Percentiles rank a stretch among this genome's conserved stretches.
phyloP scores from a whole-genome alignment of 2,113 vertebrate genomes.

The Corythornis cristatus region DNA sequence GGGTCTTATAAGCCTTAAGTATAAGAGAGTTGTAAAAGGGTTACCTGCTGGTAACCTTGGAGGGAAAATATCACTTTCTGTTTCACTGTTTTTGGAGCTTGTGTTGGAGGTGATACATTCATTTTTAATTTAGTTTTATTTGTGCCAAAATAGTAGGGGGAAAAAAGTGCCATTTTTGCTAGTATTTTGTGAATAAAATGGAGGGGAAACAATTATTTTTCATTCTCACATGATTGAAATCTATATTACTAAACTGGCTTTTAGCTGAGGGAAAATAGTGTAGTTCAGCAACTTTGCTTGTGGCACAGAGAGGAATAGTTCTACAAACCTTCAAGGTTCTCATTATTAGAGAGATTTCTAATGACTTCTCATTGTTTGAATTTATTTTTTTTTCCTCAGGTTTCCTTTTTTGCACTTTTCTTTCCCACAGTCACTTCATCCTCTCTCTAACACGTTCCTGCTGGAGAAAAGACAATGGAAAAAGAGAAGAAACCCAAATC shows the following conservation, averaged over 20 bases:
- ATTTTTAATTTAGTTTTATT: not conserved
- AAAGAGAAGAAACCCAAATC: not conserved
- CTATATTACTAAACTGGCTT: not conserved
- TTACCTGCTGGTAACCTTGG: not conserved
- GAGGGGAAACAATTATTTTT: not conserved
- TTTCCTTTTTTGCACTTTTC: not conserved
- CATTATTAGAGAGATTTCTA: not conserved
- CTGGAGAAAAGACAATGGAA: not conserved
- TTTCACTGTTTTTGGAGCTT: not conserved
- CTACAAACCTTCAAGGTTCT: not conserved
- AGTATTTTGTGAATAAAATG: not conserved
- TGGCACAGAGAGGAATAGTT: not conserved
- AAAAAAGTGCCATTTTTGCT: not conserved
- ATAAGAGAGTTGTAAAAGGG: no score
- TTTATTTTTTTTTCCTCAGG: not conserved
- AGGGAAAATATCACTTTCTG: not conserved
- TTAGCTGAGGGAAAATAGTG: not conserved
- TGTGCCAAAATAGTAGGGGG: not conserved
- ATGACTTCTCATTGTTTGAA: not conserved
- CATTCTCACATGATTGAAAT: not conserved
- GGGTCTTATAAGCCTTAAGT: not conserved
- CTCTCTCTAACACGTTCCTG: not conserved
- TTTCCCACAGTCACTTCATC: not conserved
- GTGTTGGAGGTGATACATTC: not conserved
- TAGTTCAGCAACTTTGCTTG: not conserved